These are phyloP conservation scores for Halichoerus grypus DNA, from an alignment of 2,113 vertebrate species.

Conservation along the genomic window DNA sequence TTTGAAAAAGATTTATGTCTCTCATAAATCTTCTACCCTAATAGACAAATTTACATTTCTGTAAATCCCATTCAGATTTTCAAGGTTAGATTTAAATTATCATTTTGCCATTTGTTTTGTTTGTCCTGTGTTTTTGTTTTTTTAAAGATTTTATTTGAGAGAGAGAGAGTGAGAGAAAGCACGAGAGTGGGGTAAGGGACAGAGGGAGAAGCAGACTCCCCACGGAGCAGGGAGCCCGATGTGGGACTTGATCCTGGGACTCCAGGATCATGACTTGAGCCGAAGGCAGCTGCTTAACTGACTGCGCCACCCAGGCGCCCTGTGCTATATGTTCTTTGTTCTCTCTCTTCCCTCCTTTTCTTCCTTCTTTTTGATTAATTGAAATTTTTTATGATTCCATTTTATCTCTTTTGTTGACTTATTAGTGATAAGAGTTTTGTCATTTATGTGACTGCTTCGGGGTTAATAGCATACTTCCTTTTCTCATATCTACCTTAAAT, in stretches of 20 bases:
- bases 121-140: not conserved
- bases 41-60: not conserved
- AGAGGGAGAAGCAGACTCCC: too few species aligned
- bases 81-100: not conserved
- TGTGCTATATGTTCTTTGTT: not conserved
- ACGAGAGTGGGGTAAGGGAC: too few species aligned
- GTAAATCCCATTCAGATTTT: not conserved
- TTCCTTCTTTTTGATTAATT: not conserved
- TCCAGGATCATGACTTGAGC: too few species aligned
- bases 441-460: not conserved
- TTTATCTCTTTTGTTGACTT: not conserved
- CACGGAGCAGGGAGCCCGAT: too few species aligned
- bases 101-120: not conserved
- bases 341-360: not conserved
- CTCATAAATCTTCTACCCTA: not conserved
- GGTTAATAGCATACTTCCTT: not conserved
- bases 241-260: too few species aligned
- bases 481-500: not conserved
- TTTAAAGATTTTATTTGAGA: too few species aligned
- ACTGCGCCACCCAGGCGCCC: too few species aligned
- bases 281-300: too few species aligned
- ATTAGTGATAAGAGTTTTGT: not conserved
- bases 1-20: conserved; percentile 4
- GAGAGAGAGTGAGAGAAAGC: too few species aligned
- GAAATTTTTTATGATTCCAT: not conserved